Evolutionary conservation across 2,797 vertebrate species (phyloP).

Genomic region (Mastacembelus armatus): DNA sequence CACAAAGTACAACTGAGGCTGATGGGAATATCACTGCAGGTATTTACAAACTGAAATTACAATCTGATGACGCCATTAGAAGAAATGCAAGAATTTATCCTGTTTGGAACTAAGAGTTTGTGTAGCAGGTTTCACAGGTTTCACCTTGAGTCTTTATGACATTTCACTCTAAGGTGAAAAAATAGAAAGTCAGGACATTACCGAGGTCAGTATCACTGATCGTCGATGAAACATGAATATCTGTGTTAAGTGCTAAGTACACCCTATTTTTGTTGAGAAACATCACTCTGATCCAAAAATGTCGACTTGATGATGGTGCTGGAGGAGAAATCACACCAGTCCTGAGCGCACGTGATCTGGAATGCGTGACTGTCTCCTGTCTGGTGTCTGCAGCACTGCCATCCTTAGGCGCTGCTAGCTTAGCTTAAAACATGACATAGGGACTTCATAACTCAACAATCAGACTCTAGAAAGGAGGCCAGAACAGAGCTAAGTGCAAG

Average conservation of each 20-base stretch:
- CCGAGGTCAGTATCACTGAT: neutral
- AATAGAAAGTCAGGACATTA: neutral
- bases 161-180: neutral
- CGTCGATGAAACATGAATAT: neutral
- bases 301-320: neutral
- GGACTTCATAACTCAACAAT: constrained; percentile 13
- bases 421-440: constrained; percentile 7
- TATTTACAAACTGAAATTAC: neutral
- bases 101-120: too few species aligned
- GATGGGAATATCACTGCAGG: neutral
- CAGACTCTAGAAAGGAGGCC: constrained; percentile 7
- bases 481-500: constrained; percentile 26
- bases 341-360: neutral
- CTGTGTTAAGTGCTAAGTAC: neutral
- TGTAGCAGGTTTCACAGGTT: too few species aligned
- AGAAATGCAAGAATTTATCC: too few species aligned
- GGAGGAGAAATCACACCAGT: neutral
- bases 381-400: too few species aligned
- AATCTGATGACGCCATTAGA: too few species aligned
- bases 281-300: neutral
- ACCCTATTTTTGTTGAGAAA: neutral
- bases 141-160: too few species aligned
- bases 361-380: neutral
- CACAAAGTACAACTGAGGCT: neutral
- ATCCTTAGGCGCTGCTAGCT: too few species aligned